A percentile compares a stretch with the other conserved stretches of the same genome.
Conservation (phyloP, 2,113 vertebrate species). For the Corythoichthys intestinalis region DNA sequence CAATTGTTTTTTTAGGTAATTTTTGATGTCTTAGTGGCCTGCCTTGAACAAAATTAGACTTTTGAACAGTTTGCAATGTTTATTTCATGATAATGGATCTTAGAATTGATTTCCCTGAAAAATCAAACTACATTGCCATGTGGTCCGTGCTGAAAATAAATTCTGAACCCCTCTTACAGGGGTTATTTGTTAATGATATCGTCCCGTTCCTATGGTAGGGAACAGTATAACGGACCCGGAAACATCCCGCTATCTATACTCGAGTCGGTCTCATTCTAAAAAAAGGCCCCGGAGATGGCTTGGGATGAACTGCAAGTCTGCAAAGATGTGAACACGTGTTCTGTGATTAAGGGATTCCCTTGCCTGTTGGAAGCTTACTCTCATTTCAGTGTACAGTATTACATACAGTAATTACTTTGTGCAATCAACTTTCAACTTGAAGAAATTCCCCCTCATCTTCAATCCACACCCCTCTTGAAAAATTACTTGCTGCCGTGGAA, state of each 20-base stretch:
- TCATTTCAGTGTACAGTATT: background rate
- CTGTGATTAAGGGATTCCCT: constrained; percentile 30
- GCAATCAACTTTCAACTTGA: background rate
- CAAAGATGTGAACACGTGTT: constrained; percentile 29
- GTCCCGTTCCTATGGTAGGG: background rate
- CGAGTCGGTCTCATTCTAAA: constrained; percentile 67
- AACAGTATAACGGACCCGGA: constrained; percentile 25
- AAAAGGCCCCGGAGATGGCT: constrained; percentile 58
- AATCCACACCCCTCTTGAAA: constrained; percentile 38
- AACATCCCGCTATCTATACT: constrained; percentile 72
- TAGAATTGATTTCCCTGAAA: no score
- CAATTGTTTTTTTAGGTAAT: no score
- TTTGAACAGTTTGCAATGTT: no score
- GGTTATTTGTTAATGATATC: background rate
- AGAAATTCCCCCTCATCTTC: constrained; percentile 35
- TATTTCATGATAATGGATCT: no score
- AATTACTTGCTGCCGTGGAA: constrained; percentile 10
- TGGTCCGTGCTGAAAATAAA: no score
- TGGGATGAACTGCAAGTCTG: constrained; percentile 32
- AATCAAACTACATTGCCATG: background rate
- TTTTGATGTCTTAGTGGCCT: no score
- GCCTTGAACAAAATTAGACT: no score
- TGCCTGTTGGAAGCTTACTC: constrained; percentile 4
- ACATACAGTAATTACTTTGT: background rate
- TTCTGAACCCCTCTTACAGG: no score